Base-by-base conservation (phyloP, 1,140 invertebrate species). In the Aphis gossypii region DNA sequence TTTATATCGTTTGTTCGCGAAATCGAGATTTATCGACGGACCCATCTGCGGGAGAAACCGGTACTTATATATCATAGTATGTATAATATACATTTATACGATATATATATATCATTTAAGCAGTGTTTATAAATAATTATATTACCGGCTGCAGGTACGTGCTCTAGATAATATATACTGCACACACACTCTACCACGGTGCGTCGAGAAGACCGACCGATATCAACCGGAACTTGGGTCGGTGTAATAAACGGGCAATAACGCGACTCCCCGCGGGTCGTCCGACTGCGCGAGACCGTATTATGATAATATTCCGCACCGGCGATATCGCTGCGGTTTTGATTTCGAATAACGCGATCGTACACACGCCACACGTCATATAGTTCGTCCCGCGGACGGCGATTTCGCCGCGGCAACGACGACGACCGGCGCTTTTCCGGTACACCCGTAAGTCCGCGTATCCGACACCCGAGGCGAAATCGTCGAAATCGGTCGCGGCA, bases 1-100 rank as follows among this genome's bases (percentile, higher is more conserved):
- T 86, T 44, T 86, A 86, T 86, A 86, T 86, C 83, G 38, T 86
- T 86, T 86, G 83, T 86, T 86, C 23, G 83, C 83, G 41, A 86
- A 86, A 86, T 86, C 38, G 83, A 44, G 38, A 86, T 86, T 86
- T 86, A 86, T 86, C 84, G 25, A 4, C 44, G 30, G 41, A 86
- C 25, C 44, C 84, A 86, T 46, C 41, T 76, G 60, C 60, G 30
- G 9, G 44, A 86, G 41, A 46, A 86, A 86, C 84, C 84, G 41
- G 84, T 86, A 51, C 48, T 41, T 41, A 41, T 41, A 41, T 41
- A 41, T 41, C 14, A 46, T 46, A 41, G 38, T 9, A 46, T 46
- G 5, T 51, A 5, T 18, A 18, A 30, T 68, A n/a, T 76, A n/a
- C n/a, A n/a, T 18, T 41, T 41, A 23, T 41, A 38, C 48, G 18